These are phyloP conservation scores for Noctua fimbriata DNA, from an alignment of 2,888 invertebrate species.

Conservation along the genomic window DNA sequence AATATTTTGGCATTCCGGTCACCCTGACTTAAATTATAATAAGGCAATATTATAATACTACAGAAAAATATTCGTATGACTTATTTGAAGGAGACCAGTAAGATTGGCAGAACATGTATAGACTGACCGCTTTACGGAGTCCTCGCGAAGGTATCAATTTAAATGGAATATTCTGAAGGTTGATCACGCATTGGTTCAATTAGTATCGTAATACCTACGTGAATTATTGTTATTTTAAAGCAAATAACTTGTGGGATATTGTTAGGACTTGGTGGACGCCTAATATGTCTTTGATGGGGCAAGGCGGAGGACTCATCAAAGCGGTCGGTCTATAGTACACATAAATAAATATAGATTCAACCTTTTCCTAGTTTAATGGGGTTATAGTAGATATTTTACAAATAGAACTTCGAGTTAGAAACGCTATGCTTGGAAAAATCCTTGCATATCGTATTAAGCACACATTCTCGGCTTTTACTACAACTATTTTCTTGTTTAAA, in stretches of 20 bases:
- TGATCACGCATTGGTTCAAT: too few species aligned
- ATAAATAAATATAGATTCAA: constrained; percentile 59
- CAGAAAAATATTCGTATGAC: constrained; percentile 53
- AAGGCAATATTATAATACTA: constrained; percentile 52
- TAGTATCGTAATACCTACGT: too few species aligned
- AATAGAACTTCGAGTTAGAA: constrained; percentile 27
- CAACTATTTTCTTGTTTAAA: constrained; percentile 22
- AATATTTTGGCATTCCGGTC: constrained; percentile 77
- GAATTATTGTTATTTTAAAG: too few species aligned
- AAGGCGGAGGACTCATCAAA: too few species aligned
- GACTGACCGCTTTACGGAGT: too few species aligned
- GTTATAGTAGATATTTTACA: constrained; percentile 25
- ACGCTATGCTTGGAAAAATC: neutral
- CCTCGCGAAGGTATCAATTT: too few species aligned
- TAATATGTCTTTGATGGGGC: too few species aligned
- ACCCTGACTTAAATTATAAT: constrained; percentile 65
- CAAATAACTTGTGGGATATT: too few species aligned
- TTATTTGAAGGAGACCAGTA: constrained; percentile 54
- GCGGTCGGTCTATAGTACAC: constrained; percentile 17
- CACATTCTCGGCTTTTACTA: constrained; percentile 1
- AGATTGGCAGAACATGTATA: constrained; percentile 59
- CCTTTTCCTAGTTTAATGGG: constrained; percentile 18
- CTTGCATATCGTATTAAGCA: neutral
- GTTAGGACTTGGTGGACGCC: too few species aligned
- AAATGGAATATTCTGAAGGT: too few species aligned